phyloP scores from a whole-genome alignment of 2,113 vertebrate genomes.

The Phyllostomus discolor region DNA sequence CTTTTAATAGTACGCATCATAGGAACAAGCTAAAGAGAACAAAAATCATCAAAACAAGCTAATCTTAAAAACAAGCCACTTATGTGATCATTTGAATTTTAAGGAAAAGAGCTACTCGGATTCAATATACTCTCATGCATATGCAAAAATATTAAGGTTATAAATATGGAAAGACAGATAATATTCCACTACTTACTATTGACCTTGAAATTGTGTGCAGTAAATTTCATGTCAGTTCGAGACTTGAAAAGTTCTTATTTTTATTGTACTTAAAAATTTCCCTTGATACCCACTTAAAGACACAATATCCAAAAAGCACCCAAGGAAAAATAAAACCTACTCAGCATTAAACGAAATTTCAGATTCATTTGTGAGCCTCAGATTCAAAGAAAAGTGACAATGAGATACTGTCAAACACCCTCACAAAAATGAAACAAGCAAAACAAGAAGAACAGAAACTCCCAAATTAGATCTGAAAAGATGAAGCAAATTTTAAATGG shows the following conservation, averaged over 20 bases:
- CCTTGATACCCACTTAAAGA: not conserved
- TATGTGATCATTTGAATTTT: slow-evolving; percentile 27
- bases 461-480: not conserved
- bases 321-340: not conserved
- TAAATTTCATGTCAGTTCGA: not conserved
- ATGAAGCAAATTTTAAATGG: not conserved
- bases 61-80: not conserved
- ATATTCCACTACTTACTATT: not conserved
- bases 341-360: not conserved
- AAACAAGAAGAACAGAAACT: not conserved
- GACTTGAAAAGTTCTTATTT: not conserved
- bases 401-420: not conserved
- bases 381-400: not conserved
- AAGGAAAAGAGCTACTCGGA: not conserved
- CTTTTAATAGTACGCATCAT: slow-evolving; percentile 9
- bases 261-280: not conserved
- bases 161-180: not conserved
- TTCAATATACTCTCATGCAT: not conserved
- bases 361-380: not conserved
- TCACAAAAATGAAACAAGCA: not conserved
- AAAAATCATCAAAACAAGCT: slow-evolving; percentile 16
- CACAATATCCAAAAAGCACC: not conserved
- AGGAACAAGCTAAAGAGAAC: not conserved
- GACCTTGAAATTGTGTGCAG: slow-evolving; percentile 36
- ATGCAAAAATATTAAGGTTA: not conserved